Base-by-base conservation (phyloP, 2,113 vertebrate genomes). In the Seriola quinqueradiata region DNA sequence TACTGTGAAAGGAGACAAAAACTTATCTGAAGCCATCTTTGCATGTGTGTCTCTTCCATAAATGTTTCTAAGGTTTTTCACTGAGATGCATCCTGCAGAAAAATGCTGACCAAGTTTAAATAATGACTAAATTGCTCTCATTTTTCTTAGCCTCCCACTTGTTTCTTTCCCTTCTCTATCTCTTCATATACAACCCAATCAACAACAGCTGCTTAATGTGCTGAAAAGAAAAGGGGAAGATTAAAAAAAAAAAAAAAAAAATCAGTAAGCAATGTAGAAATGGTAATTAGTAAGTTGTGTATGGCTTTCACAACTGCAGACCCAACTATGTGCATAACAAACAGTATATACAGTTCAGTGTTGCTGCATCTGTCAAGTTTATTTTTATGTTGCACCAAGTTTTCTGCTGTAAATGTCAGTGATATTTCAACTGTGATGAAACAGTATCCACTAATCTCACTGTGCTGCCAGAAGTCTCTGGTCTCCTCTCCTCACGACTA, bases 371-470 rank as follows among this genome's bases (percentile, higher is more conserved):
- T 5, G 40, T 38, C 55, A 3, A 6, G 46, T 72, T 79, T 21
- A 74, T 85, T 63, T 63, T 25, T 57, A 57, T 57, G 67, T 42
- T 72, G 61, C 63, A 1, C 50, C 66, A 70, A 61, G 23, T 58
- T 79, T 77, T 48, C 12, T 28, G 4, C 46, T 64, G 58, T 58
- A 66, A 78, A 78, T 81, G 73, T 81, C 77, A 65, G 50, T 46
- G 8, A 83, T 58, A 77, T 68, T 63, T 72, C 16, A 72, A 17
- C 48, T 28, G 73, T 34, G 14, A 77, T 48, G 25, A 59, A 59
- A 46, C 4, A 3, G 17, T 17, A 5, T 16, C n/a, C 54, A 73
- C 40, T 65, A 48, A 74, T 69, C 63, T 36, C 25, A 55, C 19
- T 60, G 32, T 73, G 8, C 8, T 57, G 76, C 66, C 19, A 65